Percentiles rank a stretch among this genome's conserved stretches.
Evolutionary conservation across 2,113 vertebrate genomes (phyloP).

Genomic region (Bubo blakistoni): DNA sequence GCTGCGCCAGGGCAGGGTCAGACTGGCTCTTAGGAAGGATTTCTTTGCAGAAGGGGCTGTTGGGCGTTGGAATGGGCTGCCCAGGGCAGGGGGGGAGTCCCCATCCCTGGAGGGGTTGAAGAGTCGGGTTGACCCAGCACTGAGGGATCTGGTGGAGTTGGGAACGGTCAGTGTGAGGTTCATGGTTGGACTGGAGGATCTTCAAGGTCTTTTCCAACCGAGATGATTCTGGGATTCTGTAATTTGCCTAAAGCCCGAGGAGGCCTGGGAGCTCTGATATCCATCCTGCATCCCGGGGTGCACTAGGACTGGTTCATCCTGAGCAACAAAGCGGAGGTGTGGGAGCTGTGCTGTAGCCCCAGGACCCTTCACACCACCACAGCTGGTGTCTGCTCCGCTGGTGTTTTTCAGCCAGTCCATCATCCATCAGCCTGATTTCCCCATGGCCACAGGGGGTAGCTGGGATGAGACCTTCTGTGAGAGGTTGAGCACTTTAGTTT

Average conservation of each 20-base stretch:
- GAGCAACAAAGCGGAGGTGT: background rate
- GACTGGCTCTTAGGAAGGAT: too few species aligned
- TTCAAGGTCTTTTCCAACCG: too few species aligned
- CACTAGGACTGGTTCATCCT: background rate
- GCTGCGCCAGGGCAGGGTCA: too few species aligned
- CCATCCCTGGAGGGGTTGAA: too few species aligned
- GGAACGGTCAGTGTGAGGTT: too few species aligned
- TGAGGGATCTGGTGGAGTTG: too few species aligned
- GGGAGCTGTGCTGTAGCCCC: background rate
- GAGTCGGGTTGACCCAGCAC: too few species aligned
- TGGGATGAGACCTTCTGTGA: background rate
- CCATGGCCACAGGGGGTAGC: background rate
- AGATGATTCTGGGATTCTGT: too few species aligned
- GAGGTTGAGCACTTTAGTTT: background rate
- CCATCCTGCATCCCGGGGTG: accelerated
- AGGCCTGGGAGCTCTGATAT: background rate
- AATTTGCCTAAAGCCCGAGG: background rate
- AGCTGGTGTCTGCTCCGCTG: background rate
- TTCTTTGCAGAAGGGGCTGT: too few species aligned
- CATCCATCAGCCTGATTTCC: background rate
- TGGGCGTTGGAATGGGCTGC: too few species aligned
- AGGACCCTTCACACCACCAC: background rate
- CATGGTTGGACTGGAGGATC: too few species aligned
- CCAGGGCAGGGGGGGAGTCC: too few species aligned
- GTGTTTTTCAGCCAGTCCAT: background rate